These are phyloP conservation scores for Cosmorhoe ocellata DNA, from an alignment of 2,888 invertebrate genomes.

Conservation along the genomic window DNA sequence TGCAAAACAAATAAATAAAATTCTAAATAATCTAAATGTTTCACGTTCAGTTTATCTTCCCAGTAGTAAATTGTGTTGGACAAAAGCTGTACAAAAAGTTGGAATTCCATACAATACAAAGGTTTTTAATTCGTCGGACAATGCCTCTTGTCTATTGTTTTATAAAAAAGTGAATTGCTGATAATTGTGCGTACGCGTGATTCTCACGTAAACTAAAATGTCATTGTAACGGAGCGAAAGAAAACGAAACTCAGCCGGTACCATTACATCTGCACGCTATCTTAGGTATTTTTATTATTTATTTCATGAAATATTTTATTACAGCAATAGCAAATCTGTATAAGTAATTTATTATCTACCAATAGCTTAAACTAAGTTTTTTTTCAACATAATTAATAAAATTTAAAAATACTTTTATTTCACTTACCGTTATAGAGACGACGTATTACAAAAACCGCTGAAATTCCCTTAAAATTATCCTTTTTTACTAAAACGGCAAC, in stretches of 20 bases:
- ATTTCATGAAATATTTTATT: conserved; percentile 1
- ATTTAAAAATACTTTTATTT: no score
- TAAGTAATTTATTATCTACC: no score
- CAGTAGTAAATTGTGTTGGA: background rate
- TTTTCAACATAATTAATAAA: no score
- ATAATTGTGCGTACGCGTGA: conserved; percentile 33
- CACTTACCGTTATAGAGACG: conserved; percentile 69
- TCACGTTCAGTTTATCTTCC: no score
- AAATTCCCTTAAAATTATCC: conserved; percentile 52
- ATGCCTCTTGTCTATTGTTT: conserved; percentile 32
- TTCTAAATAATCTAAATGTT: no score
- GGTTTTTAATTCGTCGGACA: conserved; percentile 30
- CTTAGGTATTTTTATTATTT: conserved; percentile 16
- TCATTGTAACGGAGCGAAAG: conserved; percentile 42
- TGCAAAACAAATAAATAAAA: no score
- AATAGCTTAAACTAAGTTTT: no score
- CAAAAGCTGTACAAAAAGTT: background rate
- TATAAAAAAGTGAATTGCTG: conserved; percentile 36
- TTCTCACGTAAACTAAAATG: conserved; percentile 47
- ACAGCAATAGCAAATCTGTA: background rate
- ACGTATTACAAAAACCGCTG: conserved; percentile 44
- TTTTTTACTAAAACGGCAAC: conserved; percentile 50
- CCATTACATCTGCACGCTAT: conserved; percentile 45
- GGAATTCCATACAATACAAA: conserved; percentile 7
- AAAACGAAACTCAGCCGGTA: conserved; percentile 47